These are phyloP conservation scores for Andrena hattorfiana DNA, from an alignment of 2,888 invertebrate species.

Conservation along the genomic window DNA sequence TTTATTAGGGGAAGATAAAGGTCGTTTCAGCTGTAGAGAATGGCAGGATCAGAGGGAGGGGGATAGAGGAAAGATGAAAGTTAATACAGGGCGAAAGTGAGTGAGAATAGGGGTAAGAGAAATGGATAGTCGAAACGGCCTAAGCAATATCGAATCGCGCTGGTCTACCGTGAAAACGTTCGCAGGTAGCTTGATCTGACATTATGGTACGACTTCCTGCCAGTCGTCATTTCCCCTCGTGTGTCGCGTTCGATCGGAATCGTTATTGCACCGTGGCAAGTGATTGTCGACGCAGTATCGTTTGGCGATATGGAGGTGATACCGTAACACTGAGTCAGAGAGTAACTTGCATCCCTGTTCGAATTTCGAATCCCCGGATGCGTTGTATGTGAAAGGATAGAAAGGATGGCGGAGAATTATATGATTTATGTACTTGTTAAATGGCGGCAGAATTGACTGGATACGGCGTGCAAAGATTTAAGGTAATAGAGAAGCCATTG, in stretches of 20 bases:
- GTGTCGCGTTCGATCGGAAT: constrained; percentile 1
- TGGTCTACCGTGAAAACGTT: constrained; percentile 30
- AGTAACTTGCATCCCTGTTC: neutral
- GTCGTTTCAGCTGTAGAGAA: constrained; percentile 17
- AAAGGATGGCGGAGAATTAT: neutral
- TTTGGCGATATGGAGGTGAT: neutral
- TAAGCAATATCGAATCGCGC: neutral
- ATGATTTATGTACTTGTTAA: no score
- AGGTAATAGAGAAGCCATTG: neutral
- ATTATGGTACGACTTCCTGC: constrained; percentile 38
- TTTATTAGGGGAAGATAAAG: constrained; percentile 64
- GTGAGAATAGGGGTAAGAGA: neutral
- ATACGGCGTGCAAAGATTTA: no score
- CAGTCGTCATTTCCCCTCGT: constrained; percentile 16
- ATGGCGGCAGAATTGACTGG: no score
- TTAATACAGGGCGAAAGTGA: no score
- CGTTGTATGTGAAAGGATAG: neutral
- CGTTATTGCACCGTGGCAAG: constrained; percentile 25
- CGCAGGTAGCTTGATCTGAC: constrained; percentile 50
- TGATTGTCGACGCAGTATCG: constrained; percentile 11
- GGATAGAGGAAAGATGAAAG: neutral
- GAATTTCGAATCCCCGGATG: neutral
- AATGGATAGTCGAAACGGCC: neutral
- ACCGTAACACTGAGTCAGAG: neutral
- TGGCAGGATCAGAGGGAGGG: neutral